Percentiles rank a stretch among this genome's conserved stretches.
phyloP scores from a whole-genome alignment of 1,140 invertebrate species.

The Bombus superbus region DNA sequence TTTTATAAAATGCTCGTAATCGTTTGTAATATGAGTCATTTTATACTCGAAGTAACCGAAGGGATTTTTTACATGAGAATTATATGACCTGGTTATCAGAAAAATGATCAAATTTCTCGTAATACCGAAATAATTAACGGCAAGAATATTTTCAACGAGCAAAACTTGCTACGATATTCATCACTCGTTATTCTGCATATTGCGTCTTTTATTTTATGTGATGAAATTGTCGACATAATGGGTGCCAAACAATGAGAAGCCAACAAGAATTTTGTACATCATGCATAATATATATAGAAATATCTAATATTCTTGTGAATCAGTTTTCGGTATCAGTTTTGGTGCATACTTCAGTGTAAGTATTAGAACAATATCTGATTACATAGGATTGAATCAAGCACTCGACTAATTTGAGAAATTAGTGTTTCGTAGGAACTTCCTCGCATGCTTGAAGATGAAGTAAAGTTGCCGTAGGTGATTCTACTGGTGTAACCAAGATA shows the following conservation, averaged over 20 bases:
- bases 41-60: constrained; percentile 24
- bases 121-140: constrained; percentile 10
- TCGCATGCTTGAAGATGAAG: constrained; percentile 11
- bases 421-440: constrained; percentile 42
- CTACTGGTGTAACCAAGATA: background rate
- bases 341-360: too few relatives aligned
- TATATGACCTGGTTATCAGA: constrained; percentile 38
- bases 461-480: background rate
- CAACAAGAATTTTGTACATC: constrained; percentile 32
- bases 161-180: constrained; percentile 5
- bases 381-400: background rate
- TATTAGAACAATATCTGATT: background rate
- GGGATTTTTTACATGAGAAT: constrained; percentile 10
- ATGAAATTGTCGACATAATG: constrained; percentile 27
- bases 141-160: constrained; percentile 16
- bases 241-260: constrained; percentile 37
- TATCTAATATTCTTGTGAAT: background rate
- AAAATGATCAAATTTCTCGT: constrained; percentile 34
- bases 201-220: background rate
- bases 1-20: constrained; percentile 8
- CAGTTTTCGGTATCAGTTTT: background rate
- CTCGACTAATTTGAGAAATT: background rate
- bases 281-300: constrained; percentile 3
- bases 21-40: constrained; percentile 32
- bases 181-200: constrained; percentile 1